A percentile compares a stretch with the other conserved stretches of the same genome.
phyloP scores from a whole-genome alignment of 2,113 vertebrate species.

The Platysternon megacephalum region DNA sequence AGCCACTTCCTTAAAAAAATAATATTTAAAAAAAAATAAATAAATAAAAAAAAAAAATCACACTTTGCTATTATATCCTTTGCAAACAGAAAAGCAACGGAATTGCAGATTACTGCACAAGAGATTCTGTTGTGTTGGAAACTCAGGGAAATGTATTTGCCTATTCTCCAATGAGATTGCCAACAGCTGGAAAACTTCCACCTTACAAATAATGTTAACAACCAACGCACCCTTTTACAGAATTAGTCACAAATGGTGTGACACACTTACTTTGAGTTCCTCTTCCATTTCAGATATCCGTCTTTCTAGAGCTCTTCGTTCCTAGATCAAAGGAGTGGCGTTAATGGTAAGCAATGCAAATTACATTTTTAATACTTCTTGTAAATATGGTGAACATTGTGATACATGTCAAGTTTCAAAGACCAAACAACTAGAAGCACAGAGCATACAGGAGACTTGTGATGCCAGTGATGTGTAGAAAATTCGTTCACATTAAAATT shows the following conservation, averaged over 20 bases:
- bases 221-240: not conserved
- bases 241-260: not conserved
- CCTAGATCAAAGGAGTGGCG: conserved; percentile 79
- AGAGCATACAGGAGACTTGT: conserved; percentile 77
- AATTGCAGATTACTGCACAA: rapidly evolving
- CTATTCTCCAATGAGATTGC: not conserved
- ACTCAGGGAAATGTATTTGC: not conserved
- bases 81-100: not conserved
- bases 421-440: conserved; percentile 78
- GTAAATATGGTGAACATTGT: conserved; percentile 72
- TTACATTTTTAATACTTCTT: conserved; percentile 4
- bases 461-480: conserved; percentile 77
- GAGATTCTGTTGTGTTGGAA: not conserved
- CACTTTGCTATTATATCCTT: not conserved
- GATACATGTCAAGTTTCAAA: conserved; percentile 69
- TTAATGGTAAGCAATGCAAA: conserved; percentile 46
- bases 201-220: not conserved
- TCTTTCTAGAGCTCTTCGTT: conserved; percentile 99
- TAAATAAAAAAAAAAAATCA: not conserved
- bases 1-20: not conserved
- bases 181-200: not conserved
- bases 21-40: not conserved
- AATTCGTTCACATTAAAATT: conserved; percentile 45
- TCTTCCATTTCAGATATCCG: conserved; percentile 99
- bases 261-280: conserved; percentile 94